Evolutionary conservation across 2,797 vertebrate genomes (phyloP).

Genomic region (Nothura maculosa): DNA sequence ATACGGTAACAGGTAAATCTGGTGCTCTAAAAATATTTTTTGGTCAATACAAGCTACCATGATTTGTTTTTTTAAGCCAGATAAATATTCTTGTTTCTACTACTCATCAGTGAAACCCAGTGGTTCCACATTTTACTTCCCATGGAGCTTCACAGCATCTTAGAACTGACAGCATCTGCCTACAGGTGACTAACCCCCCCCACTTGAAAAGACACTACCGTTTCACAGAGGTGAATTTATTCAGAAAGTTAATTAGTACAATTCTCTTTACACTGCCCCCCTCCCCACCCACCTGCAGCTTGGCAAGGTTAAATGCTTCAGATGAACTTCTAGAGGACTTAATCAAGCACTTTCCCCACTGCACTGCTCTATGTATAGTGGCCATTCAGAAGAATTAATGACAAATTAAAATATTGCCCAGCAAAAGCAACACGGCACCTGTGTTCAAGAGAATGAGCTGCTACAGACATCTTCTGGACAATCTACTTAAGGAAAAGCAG

Average conservation of each 20-base stretch:
- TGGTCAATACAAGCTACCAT: background rate
- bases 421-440: conserved; percentile 44
- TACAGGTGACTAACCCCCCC: background rate
- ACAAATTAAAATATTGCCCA: conserved; percentile 37
- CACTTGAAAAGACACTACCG: background rate
- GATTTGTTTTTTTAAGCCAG: background rate
- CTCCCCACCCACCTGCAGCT: background rate
- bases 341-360: background rate
- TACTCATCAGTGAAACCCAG: background rate
- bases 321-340: background rate
- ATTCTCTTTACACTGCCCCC: background rate
- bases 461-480: background rate
- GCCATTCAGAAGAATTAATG: background rate
- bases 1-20: background rate
- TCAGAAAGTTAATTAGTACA: background rate
- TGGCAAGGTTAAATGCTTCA: background rate
- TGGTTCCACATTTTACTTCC: background rate
- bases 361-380: rapidly evolving
- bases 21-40: background rate
- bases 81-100: background rate
- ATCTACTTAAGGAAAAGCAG: conserved; percentile 6
- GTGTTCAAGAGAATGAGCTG: background rate
- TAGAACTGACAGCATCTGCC: background rate
- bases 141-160: background rate
- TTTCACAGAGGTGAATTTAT: background rate